A percentile compares a stretch with the other conserved stretches of the same genome.
These are phyloP conservation scores for Ciona savignyi DNA, from an alignment of 23 tunicate genomes.

Conservation along the genomic window DNA sequence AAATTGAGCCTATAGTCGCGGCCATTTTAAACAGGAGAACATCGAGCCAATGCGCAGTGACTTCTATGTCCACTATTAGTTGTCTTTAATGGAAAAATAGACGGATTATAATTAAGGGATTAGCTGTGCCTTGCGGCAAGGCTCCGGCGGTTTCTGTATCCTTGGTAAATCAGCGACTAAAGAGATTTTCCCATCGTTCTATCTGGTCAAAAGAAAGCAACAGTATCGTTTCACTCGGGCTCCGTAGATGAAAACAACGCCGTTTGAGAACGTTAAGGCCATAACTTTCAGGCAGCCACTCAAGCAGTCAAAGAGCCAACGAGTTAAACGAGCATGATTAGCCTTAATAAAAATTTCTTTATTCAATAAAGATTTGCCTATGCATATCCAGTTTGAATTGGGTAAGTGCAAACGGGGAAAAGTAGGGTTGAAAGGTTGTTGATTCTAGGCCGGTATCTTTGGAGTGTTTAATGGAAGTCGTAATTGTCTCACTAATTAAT, in stretches of 20 bases:
- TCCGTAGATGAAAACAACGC: no score
- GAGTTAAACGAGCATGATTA: no score
- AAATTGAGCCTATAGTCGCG: not conserved
- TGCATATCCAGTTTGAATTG: no score
- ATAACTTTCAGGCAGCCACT: no score
- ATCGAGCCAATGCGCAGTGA: no score
- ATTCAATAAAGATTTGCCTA: no score
- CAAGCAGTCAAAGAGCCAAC: no score
- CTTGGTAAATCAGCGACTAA: not conserved
- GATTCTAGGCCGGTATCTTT: not conserved
- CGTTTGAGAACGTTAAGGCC: no score
- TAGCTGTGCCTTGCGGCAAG: not conserved
- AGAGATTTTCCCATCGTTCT: not conserved
- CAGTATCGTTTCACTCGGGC: not conserved
- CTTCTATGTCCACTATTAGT: not conserved
- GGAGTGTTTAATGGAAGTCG: not conserved
- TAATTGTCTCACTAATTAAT: not conserved
- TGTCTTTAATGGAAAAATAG: not conserved
- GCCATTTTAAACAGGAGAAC: not conserved
- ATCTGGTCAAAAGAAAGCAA: not conserved
- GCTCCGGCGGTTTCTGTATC: not conserved
- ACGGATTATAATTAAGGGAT: conserved; percentile 1
- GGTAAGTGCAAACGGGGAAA: no score
- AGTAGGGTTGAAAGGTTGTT: no score
- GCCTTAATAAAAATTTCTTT: no score